phyloP scores from a whole-genome alignment of 2,888 invertebrate species.

The Drosophila eohydei region DNA sequence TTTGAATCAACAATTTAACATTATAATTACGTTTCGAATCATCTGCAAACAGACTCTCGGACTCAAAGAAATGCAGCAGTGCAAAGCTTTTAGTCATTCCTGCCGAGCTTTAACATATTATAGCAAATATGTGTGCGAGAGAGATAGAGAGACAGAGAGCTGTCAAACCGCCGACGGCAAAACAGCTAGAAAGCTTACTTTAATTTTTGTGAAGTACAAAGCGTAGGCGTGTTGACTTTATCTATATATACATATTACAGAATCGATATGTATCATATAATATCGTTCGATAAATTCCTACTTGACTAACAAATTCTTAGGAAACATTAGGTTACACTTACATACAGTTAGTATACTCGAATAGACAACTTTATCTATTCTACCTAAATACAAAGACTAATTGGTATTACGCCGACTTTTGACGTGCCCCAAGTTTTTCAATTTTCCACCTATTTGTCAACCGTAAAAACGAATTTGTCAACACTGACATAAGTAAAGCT shows the following conservation, averaged over 20 bases:
- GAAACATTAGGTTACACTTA: neutral
- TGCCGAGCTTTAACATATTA: constrained; percentile 6
- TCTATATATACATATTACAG: neutral
- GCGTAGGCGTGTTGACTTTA: neutral
- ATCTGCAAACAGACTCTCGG: constrained; percentile 62
- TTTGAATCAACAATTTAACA: constrained; percentile 74
- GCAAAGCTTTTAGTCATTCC: constrained; percentile 47
- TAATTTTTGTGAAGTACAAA: neutral
- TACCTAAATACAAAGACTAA: neutral
- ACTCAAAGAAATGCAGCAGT: constrained; percentile 47
- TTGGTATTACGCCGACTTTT: neutral
- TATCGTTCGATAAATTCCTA: neutral
- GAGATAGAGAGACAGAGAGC: neutral
- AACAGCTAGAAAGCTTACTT: constrained; percentile 10
- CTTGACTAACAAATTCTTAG: neutral
- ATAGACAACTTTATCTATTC: neutral
- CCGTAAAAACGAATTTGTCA: neutral
- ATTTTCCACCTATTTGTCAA: constrained; percentile 5
- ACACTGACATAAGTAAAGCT: neutral
- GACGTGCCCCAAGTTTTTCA: neutral
- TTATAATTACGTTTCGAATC: constrained; percentile 78
- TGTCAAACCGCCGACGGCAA: constrained; percentile 40
- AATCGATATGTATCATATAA: neutral
- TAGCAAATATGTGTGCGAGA: constrained; percentile 9
- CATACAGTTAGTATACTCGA: neutral